Percentiles rank a stretch among this genome's conserved stretches.
Evolutionary conservation across 53 echinoderm and acorn worm species (phyloP).

Genomic region (Holothuria leucospilota): DNA sequence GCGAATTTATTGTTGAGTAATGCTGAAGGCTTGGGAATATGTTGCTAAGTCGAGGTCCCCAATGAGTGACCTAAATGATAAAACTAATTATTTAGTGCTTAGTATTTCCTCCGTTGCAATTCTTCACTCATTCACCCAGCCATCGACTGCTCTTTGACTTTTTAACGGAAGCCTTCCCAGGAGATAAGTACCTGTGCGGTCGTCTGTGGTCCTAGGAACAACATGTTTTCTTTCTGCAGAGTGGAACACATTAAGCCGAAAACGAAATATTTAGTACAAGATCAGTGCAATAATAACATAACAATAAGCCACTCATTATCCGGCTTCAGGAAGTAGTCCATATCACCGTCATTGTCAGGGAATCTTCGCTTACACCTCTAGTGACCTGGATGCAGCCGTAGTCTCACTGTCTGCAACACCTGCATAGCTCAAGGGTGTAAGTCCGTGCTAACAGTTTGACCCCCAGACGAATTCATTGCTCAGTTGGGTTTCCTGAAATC

Average conservation of each 20-base stretch:
- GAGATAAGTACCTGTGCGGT: conserved; percentile 42
- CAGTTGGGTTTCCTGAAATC: conserved; percentile 3
- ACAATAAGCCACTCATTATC: conserved; percentile 28
- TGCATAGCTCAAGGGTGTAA: conserved; percentile 30
- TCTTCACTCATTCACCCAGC: conserved; percentile 19
- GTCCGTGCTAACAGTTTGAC: conserved; percentile 24
- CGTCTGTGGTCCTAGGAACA: conserved; percentile 38
- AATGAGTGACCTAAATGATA: conserved; percentile 10
- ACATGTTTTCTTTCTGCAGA: conserved; percentile 44
- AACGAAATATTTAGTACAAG: conserved; percentile 46
- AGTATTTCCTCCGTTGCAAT: conserved; percentile 11
- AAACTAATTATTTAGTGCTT: conserved; percentile 13
- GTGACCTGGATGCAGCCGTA: conserved; percentile 23
- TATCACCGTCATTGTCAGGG: conserved; percentile 4
- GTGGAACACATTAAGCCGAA: conserved; percentile 4
- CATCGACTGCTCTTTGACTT: conserved; percentile 8
- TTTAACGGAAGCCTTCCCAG: conserved; percentile 16
- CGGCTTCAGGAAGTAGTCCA: conserved; percentile 22
- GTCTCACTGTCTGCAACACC: conserved; percentile 28
- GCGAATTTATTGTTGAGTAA: background rate
- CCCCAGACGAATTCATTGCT: conserved; percentile 13
- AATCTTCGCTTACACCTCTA: conserved; percentile 17
- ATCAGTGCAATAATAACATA: conserved; percentile 45
- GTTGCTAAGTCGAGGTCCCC: conserved; percentile 18
- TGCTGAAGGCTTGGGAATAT: conserved; percentile 11